Percentiles rank a stretch among this genome's conserved stretches.
These are phyloP conservation scores for Osmoderma eremita DNA, from an alignment of 2,888 invertebrate genomes.

Conservation along the genomic window DNA sequence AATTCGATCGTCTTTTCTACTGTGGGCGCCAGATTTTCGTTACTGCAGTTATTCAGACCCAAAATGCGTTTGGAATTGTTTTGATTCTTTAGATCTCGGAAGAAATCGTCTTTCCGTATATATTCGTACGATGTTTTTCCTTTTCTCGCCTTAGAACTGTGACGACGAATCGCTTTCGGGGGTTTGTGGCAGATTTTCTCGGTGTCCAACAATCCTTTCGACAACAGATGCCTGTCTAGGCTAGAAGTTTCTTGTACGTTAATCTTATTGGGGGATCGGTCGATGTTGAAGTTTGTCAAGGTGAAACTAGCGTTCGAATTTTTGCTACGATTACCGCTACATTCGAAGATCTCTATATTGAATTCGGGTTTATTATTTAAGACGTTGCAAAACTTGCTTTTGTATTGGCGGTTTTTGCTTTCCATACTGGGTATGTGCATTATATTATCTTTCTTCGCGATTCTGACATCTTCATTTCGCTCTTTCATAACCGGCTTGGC, in stretches of 20 bases:
- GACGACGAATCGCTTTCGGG: constrained; percentile 76
- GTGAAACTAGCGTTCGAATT: constrained; percentile 41
- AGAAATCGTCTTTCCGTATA: constrained; percentile 61
- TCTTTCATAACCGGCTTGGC: constrained; percentile 42
- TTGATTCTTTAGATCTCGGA: constrained; percentile 40
- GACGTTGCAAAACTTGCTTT: constrained; percentile 63
- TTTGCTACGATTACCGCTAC: constrained; percentile 47
- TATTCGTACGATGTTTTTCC: constrained; percentile 61
- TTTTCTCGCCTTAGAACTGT: constrained; percentile 67
- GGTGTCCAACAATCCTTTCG: constrained; percentile 60
- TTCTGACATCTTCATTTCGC: constrained; percentile 25
- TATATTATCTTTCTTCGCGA: constrained; percentile 44
- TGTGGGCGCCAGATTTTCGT: constrained; percentile 49
- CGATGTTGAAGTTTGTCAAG: constrained; percentile 42
- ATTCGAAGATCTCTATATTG: constrained; percentile 58
- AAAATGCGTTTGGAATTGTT: constrained; percentile 32
- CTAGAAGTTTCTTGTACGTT: constrained; percentile 60
- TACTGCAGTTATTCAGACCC: constrained; percentile 40
- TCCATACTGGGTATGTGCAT: constrained; percentile 70
- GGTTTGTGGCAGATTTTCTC: constrained; percentile 76
- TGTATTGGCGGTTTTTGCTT: constrained; percentile 68
- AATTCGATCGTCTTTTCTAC: constrained; percentile 60
- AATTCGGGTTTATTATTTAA: constrained; percentile 62
- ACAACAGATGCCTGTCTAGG: constrained; percentile 63
- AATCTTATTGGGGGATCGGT: constrained; percentile 50